Evolutionary conservation across 2,888 invertebrate genomes (phyloP), one percentile per base, ranked within the genome.

Genomic region (Stictocephala bisonia): DNA sequence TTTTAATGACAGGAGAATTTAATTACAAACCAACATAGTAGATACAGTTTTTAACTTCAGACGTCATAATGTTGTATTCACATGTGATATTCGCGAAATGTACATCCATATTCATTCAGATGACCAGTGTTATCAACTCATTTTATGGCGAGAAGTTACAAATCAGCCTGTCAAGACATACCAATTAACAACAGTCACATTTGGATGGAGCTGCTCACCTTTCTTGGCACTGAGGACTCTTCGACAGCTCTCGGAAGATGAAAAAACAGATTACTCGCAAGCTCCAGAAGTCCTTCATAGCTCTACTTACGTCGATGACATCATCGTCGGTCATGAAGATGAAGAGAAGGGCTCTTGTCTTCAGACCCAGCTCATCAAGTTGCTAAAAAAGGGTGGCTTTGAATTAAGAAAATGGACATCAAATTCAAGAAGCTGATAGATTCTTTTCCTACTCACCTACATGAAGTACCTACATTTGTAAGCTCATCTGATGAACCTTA

Each of bases 341-440:
- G 51, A 51, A 24, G 24, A 2, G 2, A n/a, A 22, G n/a, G 51
- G 26, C 7, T 9, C 27, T 26, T 13, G 27, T 26, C 4, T 51
- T 2, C 24, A 27, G n/a, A 51, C 13, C 27, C 24, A 51, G 13
- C 11, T 51, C 3, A 24, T 51, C 11, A 6, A 51, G 2, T 13
- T 51, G 1, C 6, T 51, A 1, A 22, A 51, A n/a, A 51, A 51
- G 26, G 51, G 51, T 24, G 51, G 24, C 13, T 51, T 51, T 24
- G 3, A 51, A 24, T 15, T 51, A n/a, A 51, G 51, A 24, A 51
- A 51, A 3, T 51, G 51, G 51, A 51, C 24, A 2, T 51, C 51
- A n/a, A 51, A 51, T 24, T 51, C 51, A 2, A 1, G 11, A 51
- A 51, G 22, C n/a, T 51, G n/a, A 6, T 51, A 27, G 51, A 51